A percentile compares a stretch with the other conserved stretches of the same genome.
Evolutionary conservation across 2,797 vertebrate genomes (phyloP).

Genomic region (Sebastes iracundus): DNA sequence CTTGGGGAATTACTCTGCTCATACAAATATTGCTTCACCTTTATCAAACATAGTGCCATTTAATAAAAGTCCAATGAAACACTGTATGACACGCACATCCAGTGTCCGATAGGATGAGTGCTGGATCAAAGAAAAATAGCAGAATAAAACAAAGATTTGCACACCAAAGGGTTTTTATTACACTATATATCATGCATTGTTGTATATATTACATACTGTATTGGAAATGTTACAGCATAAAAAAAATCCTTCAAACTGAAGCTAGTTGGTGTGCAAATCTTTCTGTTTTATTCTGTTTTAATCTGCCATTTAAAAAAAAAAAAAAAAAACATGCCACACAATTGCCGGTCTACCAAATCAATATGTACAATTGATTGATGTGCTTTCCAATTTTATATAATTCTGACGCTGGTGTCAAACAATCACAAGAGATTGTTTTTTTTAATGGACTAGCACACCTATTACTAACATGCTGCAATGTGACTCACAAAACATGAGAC

Average conservation of each 20-base stretch:
- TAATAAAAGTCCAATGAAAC: background rate
- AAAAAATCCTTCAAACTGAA: no score
- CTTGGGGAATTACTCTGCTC: background rate
- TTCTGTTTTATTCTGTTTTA: background rate
- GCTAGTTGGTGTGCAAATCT: background rate
- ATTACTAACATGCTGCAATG: background rate
- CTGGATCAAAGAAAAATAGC: background rate
- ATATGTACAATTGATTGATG: no score
- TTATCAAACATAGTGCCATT: background rate
- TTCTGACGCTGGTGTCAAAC: background rate
- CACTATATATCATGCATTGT: no score
- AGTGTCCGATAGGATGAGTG: background rate
- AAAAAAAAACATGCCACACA: background rate
- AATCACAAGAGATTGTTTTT: background rate
- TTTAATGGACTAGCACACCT: no score
- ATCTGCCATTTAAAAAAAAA: no score
- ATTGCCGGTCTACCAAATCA: background rate
- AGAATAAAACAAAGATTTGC: background rate
- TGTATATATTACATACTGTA: no score
- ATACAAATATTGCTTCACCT: background rate
- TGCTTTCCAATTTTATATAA: no score
- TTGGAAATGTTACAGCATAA: no score
- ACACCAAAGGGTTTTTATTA: background rate
- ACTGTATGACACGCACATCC: background rate
- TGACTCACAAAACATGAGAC: background rate